Evolutionary conservation across 2,888 invertebrate species (phyloP).

Genomic region (Tiliacea aurago): DNA sequence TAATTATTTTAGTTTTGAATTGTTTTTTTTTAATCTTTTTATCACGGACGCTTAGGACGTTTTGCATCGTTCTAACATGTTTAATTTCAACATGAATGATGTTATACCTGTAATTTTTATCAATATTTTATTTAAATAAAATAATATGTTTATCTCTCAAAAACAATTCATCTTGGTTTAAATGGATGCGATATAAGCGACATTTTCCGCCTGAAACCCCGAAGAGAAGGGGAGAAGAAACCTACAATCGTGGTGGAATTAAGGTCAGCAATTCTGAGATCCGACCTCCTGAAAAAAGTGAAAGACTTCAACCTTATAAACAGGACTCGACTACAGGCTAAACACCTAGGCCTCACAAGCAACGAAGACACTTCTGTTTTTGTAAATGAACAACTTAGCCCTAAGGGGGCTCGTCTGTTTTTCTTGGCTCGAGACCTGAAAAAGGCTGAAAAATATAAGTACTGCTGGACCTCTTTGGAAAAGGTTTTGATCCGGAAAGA

Average conservation of each 20-base stretch:
- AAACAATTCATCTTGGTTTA: constrained; percentile 6
- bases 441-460: constrained; percentile 2
- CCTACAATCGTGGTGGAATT: constrained; percentile 11
- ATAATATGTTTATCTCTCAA: too few relatives aligned
- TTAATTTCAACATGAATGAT: too few relatives aligned
- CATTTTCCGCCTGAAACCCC: constrained; percentile 13
- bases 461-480: constrained; percentile 11
- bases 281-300: constrained; percentile 12
- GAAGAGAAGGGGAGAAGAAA: constrained; percentile 4
- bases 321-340: constrained; percentile 3
- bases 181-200: constrained; percentile 7
- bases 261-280: constrained; percentile 1
- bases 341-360: constrained; percentile 1
- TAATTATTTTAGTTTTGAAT: too few relatives aligned
- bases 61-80: too few relatives aligned
- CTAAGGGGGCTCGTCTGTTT: not conserved
- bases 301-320: constrained; percentile 10
- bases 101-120: too few relatives aligned
- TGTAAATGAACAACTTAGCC: too few relatives aligned
- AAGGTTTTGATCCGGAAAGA: constrained; percentile 1
- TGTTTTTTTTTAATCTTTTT: too few relatives aligned
- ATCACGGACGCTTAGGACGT: too few relatives aligned
- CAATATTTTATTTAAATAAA: too few relatives aligned
- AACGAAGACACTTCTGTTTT: not conserved
- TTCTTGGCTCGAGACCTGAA: not conserved